Evolutionary conservation across 2,113 vertebrate species (phyloP).

Genomic region (Ranitomeya variabilis): DNA sequence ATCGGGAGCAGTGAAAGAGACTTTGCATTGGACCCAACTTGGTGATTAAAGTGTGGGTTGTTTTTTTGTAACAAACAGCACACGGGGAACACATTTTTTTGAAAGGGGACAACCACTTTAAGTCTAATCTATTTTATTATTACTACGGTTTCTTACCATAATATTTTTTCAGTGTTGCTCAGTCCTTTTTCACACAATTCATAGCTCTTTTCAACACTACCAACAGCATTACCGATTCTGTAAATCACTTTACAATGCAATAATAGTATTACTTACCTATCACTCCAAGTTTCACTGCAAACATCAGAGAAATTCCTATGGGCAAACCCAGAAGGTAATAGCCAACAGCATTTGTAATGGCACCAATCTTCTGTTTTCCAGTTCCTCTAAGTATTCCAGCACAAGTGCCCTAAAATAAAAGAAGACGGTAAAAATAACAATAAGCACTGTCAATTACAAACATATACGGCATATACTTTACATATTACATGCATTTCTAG

Average conservation of each 20-base stretch:
- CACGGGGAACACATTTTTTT: too few relatives aligned
- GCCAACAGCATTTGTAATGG: conserved; percentile 79
- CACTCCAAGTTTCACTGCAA: conserved; percentile 77
- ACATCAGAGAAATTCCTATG: conserved; percentile 79
- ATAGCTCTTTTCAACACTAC: too few relatives aligned
- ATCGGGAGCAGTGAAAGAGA: too few relatives aligned
- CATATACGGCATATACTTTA: neutral
- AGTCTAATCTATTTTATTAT: too few relatives aligned
- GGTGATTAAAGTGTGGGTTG: too few relatives aligned
- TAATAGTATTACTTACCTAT: conserved; percentile 72
- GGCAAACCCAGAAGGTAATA: conserved; percentile 83
- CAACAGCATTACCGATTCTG: neutral
- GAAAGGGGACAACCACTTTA: too few relatives aligned
- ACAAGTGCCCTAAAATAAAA: conserved; percentile 38
- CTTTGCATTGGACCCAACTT: too few relatives aligned
- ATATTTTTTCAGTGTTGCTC: too few relatives aligned
- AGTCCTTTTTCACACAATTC: too few relatives aligned
- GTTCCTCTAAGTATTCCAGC: conserved; percentile 82
- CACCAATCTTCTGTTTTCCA: conserved; percentile 87
- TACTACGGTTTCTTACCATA: too few relatives aligned
- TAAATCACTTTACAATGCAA: neutral
- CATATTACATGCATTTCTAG: neutral
- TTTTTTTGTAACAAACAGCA: too few relatives aligned
- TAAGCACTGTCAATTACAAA: too few relatives aligned
- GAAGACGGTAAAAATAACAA: neutral